Conservation (phyloP, 2,888 invertebrate genomes). For the Dolichopus griseipennis region DNA sequence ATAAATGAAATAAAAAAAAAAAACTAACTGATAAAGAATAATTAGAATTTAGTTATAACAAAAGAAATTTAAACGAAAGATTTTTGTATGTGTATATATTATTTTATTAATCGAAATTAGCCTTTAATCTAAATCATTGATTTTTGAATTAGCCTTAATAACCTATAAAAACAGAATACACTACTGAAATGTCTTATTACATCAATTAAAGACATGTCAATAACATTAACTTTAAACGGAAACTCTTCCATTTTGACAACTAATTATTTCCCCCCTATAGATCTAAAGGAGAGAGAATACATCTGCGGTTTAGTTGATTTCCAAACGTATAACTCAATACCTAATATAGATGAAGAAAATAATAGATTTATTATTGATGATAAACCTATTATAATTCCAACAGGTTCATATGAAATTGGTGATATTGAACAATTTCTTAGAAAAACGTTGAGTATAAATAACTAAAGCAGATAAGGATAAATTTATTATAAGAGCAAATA, state of each 20-base stretch:
- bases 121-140: slow-evolving; percentile 13
- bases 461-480: neutral
- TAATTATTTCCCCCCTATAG: slow-evolving; percentile 19
- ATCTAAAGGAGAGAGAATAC: slow-evolving; percentile 23
- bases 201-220: slow-evolving; percentile 22
- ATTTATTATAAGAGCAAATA: slow-evolving; percentile 18
- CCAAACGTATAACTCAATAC: slow-evolving; percentile 24
- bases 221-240: slow-evolving; percentile 27
- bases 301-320: slow-evolving; percentile 30
- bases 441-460: neutral
- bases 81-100: slow-evolving; percentile 7
- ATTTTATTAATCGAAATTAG: neutral
- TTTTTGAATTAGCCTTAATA: neutral
- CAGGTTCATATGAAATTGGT: slow-evolving; percentile 31
- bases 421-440: slow-evolving; percentile 26
- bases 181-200: no score
- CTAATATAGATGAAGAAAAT: slow-evolving; percentile 32
- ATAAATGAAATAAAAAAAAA: no score
- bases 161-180: no score
- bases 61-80: neutral
- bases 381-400: slow-evolving; percentile 25
- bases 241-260: slow-evolving; percentile 22
- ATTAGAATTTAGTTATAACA: no score
- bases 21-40: no score
- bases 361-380: slow-evolving; percentile 29